Conservation (phyloP, 2,797 vertebrate genomes). For the Oophaga sylvatica region DNA sequence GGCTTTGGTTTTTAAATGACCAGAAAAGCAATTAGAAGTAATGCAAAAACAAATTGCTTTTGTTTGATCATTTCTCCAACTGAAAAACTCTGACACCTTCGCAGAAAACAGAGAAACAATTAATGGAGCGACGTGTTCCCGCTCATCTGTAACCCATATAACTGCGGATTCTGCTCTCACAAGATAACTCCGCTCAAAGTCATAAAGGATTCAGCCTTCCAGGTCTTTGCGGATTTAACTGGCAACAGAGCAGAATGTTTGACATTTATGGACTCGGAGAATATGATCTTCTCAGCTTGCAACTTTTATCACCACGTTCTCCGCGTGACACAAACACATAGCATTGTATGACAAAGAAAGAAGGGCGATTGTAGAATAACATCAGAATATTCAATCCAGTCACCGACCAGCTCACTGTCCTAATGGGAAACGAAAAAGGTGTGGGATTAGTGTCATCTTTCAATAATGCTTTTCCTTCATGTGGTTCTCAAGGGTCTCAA, state of each 20-base stretch:
- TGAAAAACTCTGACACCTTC: conserved; percentile 21
- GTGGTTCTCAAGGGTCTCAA: not conserved
- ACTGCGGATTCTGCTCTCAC: not conserved
- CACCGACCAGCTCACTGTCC: not conserved
- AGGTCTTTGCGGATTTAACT: not conserved
- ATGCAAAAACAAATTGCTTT: conserved; percentile 7
- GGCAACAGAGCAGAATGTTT: conserved; percentile 20
- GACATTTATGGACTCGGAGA: conserved; percentile 42
- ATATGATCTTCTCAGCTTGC: conserved; percentile 39
- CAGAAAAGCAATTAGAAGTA: too few species aligned
- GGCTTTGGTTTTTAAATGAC: not conserved
- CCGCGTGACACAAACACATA: conserved; percentile 5
- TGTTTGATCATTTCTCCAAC: conserved; percentile 12
- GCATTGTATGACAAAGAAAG: conserved; percentile 10
- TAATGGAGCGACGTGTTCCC: conserved; percentile 25
- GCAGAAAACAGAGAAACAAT: conserved; percentile 21
- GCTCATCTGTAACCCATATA: not conserved
- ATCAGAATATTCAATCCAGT: not conserved
- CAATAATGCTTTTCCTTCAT: not conserved
- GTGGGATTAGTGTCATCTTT: not conserved
- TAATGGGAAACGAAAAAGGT: not conserved
- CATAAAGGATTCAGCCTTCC: not conserved
- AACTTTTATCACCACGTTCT: conserved; percentile 22
- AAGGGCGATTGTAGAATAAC: not conserved
- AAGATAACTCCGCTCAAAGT: not conserved